Percentiles rank a stretch among this genome's conserved stretches.
Evolutionary conservation across 2,888 invertebrate genomes (phyloP).

Genomic region (Coenonympha glycerion): DNA sequence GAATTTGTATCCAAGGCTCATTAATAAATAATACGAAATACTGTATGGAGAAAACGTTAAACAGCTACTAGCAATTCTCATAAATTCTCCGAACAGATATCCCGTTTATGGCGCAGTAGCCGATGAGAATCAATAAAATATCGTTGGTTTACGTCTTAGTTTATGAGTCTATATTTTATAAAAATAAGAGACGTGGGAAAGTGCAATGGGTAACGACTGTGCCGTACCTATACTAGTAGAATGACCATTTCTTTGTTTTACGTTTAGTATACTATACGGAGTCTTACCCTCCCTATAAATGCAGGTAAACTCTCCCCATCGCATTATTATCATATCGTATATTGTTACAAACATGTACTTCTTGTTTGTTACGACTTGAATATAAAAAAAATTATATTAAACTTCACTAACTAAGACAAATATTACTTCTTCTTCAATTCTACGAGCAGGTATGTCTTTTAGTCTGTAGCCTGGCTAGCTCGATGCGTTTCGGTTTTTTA

Average conservation of each 20-base stretch:
- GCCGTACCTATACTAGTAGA: conserved; percentile 31
- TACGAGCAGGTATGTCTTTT: too few relatives aligned
- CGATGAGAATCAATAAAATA: conserved; percentile 57
- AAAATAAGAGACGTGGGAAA: conserved; percentile 52
- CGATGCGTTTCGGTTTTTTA: too few relatives aligned
- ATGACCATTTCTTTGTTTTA: conserved; percentile 26
- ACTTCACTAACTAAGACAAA: too few relatives aligned
- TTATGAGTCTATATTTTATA: conserved; percentile 64
- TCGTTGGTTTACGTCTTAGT: conserved; percentile 59
- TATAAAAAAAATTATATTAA: too few relatives aligned
- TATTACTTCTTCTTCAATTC: too few relatives aligned
- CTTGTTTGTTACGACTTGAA: too few relatives aligned
- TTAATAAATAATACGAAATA: background rate
- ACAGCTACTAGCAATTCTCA: conserved; percentile 29
- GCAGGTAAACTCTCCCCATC: conserved; percentile 14
- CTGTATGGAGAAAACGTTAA: background rate
- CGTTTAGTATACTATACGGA: conserved; percentile 20
- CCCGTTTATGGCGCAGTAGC: conserved; percentile 53
- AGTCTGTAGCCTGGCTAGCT: too few relatives aligned
- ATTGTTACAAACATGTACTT: conserved; percentile 8
- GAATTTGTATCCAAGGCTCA: too few relatives aligned
- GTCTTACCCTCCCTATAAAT: conserved; percentile 15
- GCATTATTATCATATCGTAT: conserved; percentile 14
- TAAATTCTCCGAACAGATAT: conserved; percentile 57
- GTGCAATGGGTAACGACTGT: conserved; percentile 39